Conservation (phyloP, 2,888 invertebrate genomes). For the Pseudanteris insignis region DNA sequence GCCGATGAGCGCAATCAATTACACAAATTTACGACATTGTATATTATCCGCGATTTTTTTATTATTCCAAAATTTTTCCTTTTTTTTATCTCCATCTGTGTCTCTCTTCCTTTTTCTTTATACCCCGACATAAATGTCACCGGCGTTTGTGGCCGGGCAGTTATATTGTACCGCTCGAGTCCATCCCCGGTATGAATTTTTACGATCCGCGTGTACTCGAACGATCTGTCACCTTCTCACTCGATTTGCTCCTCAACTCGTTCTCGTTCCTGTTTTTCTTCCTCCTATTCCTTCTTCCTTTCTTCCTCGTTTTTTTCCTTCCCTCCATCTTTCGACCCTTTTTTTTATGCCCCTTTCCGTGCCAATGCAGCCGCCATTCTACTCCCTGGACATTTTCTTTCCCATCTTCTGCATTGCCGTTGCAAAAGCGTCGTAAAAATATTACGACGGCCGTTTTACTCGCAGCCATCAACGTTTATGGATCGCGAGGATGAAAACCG, state of each 20-base stretch:
- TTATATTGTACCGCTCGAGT: slow-evolving; percentile 29
- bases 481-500: slow-evolving; percentile 15
- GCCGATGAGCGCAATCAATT: slow-evolving; percentile 12
- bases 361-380: slow-evolving; percentile 7
- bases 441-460: slow-evolving; percentile 38
- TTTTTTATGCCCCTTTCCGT: not conserved
- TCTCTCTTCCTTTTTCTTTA: no score
- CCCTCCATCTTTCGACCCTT: not conserved
- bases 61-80: no score
- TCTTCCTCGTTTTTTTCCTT: slow-evolving; percentile 2
- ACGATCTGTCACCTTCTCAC: slow-evolving; percentile 39
- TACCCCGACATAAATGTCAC: slow-evolving; percentile 32
- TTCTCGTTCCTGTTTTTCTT: slow-evolving; percentile 3
- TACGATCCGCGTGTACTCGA: slow-evolving; percentile 24
- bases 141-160: slow-evolving; percentile 10
- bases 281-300: no score
- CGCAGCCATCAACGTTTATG: slow-evolving; percentile 34
- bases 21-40: slow-evolving; percentile 32
- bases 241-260: slow-evolving; percentile 36
- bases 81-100: no score
- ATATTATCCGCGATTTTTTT: slow-evolving; percentile 32
- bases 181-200: slow-evolving; percentile 18
- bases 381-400: slow-evolving; percentile 4
- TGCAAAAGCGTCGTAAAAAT: slow-evolving; percentile 36
- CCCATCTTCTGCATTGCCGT: slow-evolving; percentile 11